Conservation (phyloP, 2,797 vertebrate genomes). For the Tangara arthus region DNA sequence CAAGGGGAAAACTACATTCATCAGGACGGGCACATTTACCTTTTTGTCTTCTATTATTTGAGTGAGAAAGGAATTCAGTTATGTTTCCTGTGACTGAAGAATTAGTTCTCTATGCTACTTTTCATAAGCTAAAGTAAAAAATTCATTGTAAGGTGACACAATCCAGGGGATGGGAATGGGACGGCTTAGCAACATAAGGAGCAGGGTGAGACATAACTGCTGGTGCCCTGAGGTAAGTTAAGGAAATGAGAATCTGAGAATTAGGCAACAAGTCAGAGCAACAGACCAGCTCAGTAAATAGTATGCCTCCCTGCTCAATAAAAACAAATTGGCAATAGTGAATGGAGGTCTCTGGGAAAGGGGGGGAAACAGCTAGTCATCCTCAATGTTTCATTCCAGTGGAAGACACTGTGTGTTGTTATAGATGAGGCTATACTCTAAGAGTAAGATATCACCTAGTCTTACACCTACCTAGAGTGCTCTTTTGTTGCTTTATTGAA, state of each 20-base stretch:
- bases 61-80: not conserved
- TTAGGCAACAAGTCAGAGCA: not conserved
- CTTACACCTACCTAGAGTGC: not conserved
- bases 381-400: not conserved
- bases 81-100: not conserved
- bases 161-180: not conserved
- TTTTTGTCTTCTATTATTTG: not conserved
- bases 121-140: not conserved
- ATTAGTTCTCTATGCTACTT: not conserved
- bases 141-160: not conserved
- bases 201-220: not conserved
- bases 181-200: not conserved
- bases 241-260: not conserved
- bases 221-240: not conserved
- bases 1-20: not conserved
- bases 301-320: not conserved
- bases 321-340: not conserved
- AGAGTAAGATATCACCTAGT: not conserved
- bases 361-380: not conserved
- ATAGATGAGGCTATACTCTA: not conserved
- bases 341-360: not conserved
- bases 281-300: not conserved
- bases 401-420: not conserved
- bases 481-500: not conserved
- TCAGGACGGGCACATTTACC: not conserved